Base-by-base conservation (phyloP, 2,888 invertebrate species). In the Ethmia dodecea region DNA sequence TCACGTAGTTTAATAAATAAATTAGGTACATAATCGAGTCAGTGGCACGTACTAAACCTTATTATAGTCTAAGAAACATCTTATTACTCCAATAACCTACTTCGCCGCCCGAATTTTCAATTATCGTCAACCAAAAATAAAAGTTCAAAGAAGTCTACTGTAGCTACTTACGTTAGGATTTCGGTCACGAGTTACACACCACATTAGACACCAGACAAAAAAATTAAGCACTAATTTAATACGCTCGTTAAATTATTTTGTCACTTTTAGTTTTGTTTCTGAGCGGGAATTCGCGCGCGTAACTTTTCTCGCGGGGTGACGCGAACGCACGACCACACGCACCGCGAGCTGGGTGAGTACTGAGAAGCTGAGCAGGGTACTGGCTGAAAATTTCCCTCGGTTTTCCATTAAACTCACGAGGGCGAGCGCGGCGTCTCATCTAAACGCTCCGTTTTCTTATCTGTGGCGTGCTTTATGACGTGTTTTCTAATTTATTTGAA, bases 291-390 rank as follows among this genome's bases (percentile, higher is more conserved):
- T 71, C 69, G 62, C 71, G 71, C 72, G 73, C 55, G 55, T 70
- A 76, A 76, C 63, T 76, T 74, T 50, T 37, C 13, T 22, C 25
- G 27, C 30, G 37, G 38, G 39, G 38, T 42, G 52, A 39, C 60
- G 47, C 35, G 27, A 22, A 31, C 4, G 35, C 14, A 37, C 73
- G 49, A 54, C 57, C 35, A 31, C 20, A 41, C 62, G 46, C 47
- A 38, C 62, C 74, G 78, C 76, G 42, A 38, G 52, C 47, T 55
- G 63, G 70, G 78, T 72, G 64, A 42, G 52, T 54, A 78, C 76
- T 75, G 63, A 45, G 35, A 28, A 52, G 40, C 45, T 55, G 56
- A 58, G 62, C 6, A 18, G 6, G 2, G 2, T 20, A 20, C 2
- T 9, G 8, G 8, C 8, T 5, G 20, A 20, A 8, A 20, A 20